Percentiles rank a stretch among this genome's conserved stretches.
Evolutionary conservation across 2,797 vertebrate genomes (phyloP).

Genomic region (Gallinago nigripennis): DNA sequence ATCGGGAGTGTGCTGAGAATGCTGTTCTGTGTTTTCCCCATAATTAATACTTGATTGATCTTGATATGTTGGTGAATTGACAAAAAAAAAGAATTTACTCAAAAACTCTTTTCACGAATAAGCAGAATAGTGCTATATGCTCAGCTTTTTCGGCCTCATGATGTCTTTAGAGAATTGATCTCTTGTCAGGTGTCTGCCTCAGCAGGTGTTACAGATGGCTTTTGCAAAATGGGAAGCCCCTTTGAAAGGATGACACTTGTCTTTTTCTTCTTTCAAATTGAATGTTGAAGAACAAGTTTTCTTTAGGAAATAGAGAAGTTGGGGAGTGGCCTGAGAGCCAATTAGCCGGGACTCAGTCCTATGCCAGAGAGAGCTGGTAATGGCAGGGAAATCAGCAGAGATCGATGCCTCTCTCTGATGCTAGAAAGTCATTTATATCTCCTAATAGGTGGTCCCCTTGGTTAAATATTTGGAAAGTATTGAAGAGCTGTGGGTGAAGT

Average conservation of each 20-base stretch:
- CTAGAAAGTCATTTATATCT: neutral
- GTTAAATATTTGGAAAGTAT: neutral
- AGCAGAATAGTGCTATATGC: neutral
- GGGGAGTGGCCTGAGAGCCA: neutral
- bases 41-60: neutral
- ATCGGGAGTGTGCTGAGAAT: neutral
- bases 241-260: neutral
- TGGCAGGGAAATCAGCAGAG: neutral
- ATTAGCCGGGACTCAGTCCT: neutral
- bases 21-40: neutral
- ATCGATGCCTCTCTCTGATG: neutral
- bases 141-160: neutral
- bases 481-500: neutral
- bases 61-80: neutral
- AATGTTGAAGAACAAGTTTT: neutral
- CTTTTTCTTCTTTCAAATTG: neutral
- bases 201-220: neutral
- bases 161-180: neutral
- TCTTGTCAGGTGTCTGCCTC: neutral
- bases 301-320: neutral
- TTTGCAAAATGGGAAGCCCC: neutral
- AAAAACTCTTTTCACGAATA: rapidly evolving
- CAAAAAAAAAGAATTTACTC: neutral
- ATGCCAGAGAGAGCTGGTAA: neutral
- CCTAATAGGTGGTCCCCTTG: neutral